Evolutionary conservation across 2,888 invertebrate species (phyloP).

Genomic region (Athalia rosae): DNA sequence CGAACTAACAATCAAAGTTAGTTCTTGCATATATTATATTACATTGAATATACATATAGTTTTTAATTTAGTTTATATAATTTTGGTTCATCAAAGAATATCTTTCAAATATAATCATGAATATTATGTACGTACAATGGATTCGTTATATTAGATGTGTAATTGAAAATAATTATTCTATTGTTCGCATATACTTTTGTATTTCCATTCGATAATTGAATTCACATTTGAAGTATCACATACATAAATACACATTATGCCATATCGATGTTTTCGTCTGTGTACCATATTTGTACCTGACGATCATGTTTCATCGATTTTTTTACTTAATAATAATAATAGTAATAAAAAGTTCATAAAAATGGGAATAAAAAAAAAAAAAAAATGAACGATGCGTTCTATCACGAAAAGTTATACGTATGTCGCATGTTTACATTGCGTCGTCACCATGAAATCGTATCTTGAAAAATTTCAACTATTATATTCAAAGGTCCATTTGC

Average conservation of each 20-base stretch:
- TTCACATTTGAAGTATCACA: neutral
- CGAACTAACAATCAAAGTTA: conserved; percentile 53
- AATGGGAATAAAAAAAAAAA: too few relatives aligned
- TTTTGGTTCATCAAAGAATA: neutral
- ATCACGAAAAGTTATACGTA: too few relatives aligned
- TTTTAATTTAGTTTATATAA: neutral
- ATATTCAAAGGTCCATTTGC: too few relatives aligned
- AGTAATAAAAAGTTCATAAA: neutral
- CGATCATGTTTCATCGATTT: conserved; percentile 58
- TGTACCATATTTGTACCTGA: conserved; percentile 60
- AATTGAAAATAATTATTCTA: too few relatives aligned
- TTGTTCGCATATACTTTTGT: neutral
- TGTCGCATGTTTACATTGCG: too few relatives aligned
- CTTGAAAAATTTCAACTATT: too few relatives aligned
- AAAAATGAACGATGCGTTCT: too few relatives aligned
- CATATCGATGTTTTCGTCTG: conserved; percentile 34
- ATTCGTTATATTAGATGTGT: neutral
- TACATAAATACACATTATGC: conserved; percentile 13
- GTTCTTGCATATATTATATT: neutral
- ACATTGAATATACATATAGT: neutral
- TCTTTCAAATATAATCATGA: conserved; percentile 21
- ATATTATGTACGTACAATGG: neutral
- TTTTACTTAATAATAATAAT: conserved; percentile 23
- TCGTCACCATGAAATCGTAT: too few relatives aligned
- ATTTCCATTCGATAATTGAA: neutral